Percentiles rank a stretch among this genome's conserved stretches.
Conservation (phyloP, 2,113 vertebrate genomes). For the Gadus macrocephalus region DNA sequence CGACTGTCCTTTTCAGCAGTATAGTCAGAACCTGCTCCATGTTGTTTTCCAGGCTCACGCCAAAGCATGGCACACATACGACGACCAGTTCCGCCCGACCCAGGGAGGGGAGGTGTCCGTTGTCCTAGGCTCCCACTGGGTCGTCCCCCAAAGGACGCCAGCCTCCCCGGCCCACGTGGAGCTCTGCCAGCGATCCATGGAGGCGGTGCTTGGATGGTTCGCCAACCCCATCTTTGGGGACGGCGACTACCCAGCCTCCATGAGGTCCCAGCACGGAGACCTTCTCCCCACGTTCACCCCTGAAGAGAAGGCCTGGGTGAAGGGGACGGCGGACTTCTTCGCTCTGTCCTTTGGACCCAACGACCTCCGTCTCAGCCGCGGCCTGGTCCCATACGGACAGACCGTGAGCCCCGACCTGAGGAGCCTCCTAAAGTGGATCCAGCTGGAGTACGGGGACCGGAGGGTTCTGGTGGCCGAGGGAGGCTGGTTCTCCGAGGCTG, state of each 20-base stretch:
- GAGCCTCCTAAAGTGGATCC: conserved; percentile 85
- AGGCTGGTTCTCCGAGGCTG: conserved; percentile 88
- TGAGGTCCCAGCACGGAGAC: conserved; percentile 65
- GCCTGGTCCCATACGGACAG: conserved; percentile 74
- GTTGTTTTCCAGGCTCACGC: conserved; percentile 82
- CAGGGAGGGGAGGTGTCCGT: conserved; percentile 88
- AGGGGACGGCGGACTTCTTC: conserved; percentile 90
- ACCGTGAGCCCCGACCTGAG: conserved; percentile 79
- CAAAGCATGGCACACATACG: conserved; percentile 86
- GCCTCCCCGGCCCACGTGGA: conserved; percentile 59
- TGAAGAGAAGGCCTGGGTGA: conserved; percentile 77
- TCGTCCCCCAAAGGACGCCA: conserved; percentile 78
- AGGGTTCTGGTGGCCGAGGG: conserved; percentile 86
- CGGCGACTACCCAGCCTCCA: conserved; percentile 83
- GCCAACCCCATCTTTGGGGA: conserved; percentile 84
- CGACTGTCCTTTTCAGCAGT: neutral
- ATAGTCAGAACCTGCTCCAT: neutral
- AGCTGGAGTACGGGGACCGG: conserved; percentile 82
- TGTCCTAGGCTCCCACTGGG: conserved; percentile 91
- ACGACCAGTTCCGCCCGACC: conserved; percentile 72
- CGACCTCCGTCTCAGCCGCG: conserved; percentile 77
- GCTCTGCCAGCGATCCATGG: conserved; percentile 84
- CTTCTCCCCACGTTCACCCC: conserved; percentile 77
- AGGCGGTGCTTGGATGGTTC: conserved; percentile 90
- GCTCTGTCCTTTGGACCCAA: conserved; percentile 93